A percentile compares a stretch with the other conserved stretches of the same genome.
These are phyloP conservation scores for Myocastor coypus DNA, from an alignment of 2,113 vertebrate genomes.

Conservation along the genomic window DNA sequence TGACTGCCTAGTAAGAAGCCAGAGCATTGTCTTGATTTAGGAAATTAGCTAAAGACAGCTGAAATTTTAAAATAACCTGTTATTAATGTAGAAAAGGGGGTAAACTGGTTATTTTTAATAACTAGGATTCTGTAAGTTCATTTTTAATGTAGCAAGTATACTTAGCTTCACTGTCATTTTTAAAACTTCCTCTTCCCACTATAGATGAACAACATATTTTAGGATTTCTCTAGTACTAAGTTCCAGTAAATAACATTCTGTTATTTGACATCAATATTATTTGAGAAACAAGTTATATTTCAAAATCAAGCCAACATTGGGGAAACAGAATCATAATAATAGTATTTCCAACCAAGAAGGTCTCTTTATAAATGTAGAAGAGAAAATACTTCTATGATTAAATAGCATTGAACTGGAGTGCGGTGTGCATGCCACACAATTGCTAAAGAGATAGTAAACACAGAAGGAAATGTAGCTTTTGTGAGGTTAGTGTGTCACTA, in stretches of 20 bases:
- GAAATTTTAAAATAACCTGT: background rate
- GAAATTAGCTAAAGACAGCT: background rate
- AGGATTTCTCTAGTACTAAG: constrained; percentile 19
- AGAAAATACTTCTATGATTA: background rate
- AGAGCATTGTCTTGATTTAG: background rate
- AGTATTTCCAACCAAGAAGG: background rate
- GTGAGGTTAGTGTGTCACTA: background rate
- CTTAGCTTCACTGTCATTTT: background rate
- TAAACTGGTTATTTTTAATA: background rate
- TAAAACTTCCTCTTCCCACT: background rate
- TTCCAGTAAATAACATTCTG: constrained; percentile 13
- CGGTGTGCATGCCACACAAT: too few relatives aligned
- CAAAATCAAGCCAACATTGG: background rate
- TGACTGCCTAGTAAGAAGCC: background rate
- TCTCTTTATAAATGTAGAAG: background rate
- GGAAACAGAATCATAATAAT: background rate
- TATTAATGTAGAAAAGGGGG: background rate
- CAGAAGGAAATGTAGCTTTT: background rate
- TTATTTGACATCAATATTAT: constrained; percentile 19
- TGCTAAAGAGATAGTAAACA: background rate
- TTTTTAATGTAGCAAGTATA: background rate
- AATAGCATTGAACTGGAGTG: background rate
- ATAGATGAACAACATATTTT: background rate
- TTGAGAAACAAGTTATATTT: constrained; percentile 17
- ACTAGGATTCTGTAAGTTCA: background rate